Evolutionary conservation across 1,140 invertebrate species (phyloP).

Genomic region (Chrysopa pallens): DNA sequence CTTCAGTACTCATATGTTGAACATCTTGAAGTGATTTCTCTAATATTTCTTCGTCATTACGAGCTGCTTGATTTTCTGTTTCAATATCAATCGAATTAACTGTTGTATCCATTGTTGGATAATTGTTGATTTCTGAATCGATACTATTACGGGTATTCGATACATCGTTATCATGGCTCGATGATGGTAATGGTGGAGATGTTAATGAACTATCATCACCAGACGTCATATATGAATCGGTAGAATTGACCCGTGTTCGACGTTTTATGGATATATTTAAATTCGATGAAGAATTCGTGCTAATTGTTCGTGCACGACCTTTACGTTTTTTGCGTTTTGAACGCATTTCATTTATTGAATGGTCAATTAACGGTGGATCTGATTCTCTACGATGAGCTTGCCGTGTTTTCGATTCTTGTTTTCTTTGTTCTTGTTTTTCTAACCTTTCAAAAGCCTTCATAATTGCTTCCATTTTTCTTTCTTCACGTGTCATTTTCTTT

Average conservation of each 20-base stretch:
- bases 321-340: conserved; percentile 23
- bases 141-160: neutral
- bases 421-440: conserved; percentile 61
- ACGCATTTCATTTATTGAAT: neutral
- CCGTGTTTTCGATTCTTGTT: conserved; percentile 44
- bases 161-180: neutral
- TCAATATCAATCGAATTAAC: conserved; percentile 1
- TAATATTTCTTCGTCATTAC: conserved; percentile 2
- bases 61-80: neutral
- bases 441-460: conserved; percentile 80
- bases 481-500: conserved; percentile 51
- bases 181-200: conserved; percentile 23
- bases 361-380: conserved; percentile 6
- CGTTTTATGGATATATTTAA: conserved; percentile 17
- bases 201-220: conserved; percentile 40
- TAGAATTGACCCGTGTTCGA: conserved; percentile 46
- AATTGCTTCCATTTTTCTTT: conserved; percentile 90
- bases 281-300: conserved; percentile 26
- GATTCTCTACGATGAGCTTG: conserved; percentile 31
- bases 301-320: conserved; percentile 40
- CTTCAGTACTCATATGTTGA: conserved; percentile 7
- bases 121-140: neutral
- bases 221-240: conserved; percentile 49
- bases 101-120: conserved; percentile 12
- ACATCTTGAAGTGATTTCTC: conserved; percentile 1